Base-by-base conservation (phyloP, 2,888 invertebrate genomes). In the Sthenelais limicola region DNA sequence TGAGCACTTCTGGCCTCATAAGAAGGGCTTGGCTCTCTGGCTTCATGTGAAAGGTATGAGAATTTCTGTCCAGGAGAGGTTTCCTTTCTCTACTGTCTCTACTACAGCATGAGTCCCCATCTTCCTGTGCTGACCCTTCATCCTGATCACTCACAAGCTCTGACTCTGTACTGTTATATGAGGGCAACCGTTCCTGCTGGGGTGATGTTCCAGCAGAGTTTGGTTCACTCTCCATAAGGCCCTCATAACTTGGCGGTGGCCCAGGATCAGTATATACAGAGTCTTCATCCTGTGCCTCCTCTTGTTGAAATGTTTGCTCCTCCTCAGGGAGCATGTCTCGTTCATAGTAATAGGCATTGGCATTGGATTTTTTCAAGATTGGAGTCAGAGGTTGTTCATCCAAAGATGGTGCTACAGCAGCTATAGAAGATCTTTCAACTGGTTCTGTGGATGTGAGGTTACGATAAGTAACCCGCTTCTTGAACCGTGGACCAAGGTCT, bases 391-490 rank as follows among this genome's bases (percentile, higher is more conserved):
- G 70, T 28, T 51, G 38, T n/a, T n/a, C n/a, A n/a, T n/a, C n/a
- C n/a, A n/a, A n/a, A n/a, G n/a, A n/a, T 1, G 52, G 52, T 21
- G 21, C 54, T 7, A 38, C 54, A 1, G 32, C 52, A 15, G 26
- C 15, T 12, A 21, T 26, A 15, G 35, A 24, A 1, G 54, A n/a
- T 1, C 52, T n/a, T 7, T 52, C 49, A 12, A 54, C 24, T 3
- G 70, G 70, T 32, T 71, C 58, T 21, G 58, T 48, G 7, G 58
- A 38, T 0, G 32, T 68, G 15, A 33, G 5, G 32, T 82, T 79
- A n/a, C 94, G 92, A 83, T 94, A 91, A 67, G 94, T 94, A 73
- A 94, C 94, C 88, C 93, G 92, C 89, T 95, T 95, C 86, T 93
- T 92, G 82, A 93, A 92, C 85, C 94, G 91, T 86, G 92, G 92